Evolutionary conservation across 2,888 invertebrate genomes (phyloP).

Genomic region (Laspeyria flexula): DNA sequence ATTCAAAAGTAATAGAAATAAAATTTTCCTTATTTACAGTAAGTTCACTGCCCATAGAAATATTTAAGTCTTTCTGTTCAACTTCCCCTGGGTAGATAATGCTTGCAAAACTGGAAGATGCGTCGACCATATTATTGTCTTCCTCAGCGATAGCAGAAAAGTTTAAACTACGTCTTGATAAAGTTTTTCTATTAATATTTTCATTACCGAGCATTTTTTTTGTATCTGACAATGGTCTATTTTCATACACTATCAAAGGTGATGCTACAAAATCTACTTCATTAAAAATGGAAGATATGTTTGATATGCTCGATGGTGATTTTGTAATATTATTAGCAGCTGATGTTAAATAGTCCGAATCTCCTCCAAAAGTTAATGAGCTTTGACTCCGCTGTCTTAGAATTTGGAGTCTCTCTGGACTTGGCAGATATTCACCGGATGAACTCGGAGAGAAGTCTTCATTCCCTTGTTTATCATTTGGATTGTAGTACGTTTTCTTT

Average conservation of each 20-base stretch:
- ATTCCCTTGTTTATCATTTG: neutral
- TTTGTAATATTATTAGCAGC: slow-evolving; percentile 1
- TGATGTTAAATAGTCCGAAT: neutral
- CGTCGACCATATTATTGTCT: slow-evolving; percentile 1
- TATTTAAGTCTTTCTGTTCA: neutral
- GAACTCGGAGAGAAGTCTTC: neutral
- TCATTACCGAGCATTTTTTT: neutral
- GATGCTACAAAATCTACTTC: neutral
- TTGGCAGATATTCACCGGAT: neutral
- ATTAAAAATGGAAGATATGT: slow-evolving; percentile 4
- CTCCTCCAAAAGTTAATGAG: neutral
- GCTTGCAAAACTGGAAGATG: neutral
- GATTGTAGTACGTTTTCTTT: slow-evolving; percentile 3
- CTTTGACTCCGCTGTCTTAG: neutral
- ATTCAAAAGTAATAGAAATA: neutral
- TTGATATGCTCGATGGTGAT: slow-evolving; percentile 1
- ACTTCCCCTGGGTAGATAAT: neutral
- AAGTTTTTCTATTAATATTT: slow-evolving; percentile 1
- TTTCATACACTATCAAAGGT: slow-evolving; percentile 1
- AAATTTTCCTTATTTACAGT: neutral
- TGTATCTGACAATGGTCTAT: neutral
- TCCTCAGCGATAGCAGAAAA: slow-evolving; percentile 3
- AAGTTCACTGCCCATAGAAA: neutral
- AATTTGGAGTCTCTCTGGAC: neutral
- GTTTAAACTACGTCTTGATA: slow-evolving; percentile 3